These are phyloP conservation scores for Delia radicum DNA, from an alignment of 1,140 invertebrate genomes.

Conservation along the genomic window DNA sequence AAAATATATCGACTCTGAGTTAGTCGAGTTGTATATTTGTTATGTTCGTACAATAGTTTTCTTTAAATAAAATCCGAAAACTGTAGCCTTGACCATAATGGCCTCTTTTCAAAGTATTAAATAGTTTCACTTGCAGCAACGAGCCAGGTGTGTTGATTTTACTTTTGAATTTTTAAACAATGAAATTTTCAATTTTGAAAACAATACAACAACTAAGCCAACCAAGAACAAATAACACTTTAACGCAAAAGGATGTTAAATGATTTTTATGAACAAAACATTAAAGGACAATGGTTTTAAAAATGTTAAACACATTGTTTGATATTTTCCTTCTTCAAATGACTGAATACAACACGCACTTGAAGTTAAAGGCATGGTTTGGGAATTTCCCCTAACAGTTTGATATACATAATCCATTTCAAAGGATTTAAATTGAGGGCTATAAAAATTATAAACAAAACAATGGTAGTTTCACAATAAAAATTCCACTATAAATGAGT, in stretches of 20 bases:
- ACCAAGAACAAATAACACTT: slow-evolving; percentile 18
- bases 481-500: not conserved
- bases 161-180: not conserved
- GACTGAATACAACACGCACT: not conserved
- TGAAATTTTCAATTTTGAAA: not conserved
- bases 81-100: not conserved
- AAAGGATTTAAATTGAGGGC: not conserved
- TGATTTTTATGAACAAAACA: not conserved
- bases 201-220: slow-evolving; percentile 1
- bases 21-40: too few relatives aligned
- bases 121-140: slow-evolving; percentile 2
- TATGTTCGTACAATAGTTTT: too few relatives aligned
- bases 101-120: not conserved
- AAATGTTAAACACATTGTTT: not conserved
- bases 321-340: not conserved
- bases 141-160: not conserved
- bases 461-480: not conserved
- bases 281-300: not conserved
- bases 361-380: not conserved
- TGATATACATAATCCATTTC: not conserved
- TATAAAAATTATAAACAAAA: not conserved
- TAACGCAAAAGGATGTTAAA: slow-evolving; percentile 17
- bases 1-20: too few relatives aligned
- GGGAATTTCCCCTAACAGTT: too few relatives aligned
- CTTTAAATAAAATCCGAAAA: too few relatives aligned